Conservation (phyloP, 2,797 vertebrate species). For the Lophotriccus pileatus region DNA sequence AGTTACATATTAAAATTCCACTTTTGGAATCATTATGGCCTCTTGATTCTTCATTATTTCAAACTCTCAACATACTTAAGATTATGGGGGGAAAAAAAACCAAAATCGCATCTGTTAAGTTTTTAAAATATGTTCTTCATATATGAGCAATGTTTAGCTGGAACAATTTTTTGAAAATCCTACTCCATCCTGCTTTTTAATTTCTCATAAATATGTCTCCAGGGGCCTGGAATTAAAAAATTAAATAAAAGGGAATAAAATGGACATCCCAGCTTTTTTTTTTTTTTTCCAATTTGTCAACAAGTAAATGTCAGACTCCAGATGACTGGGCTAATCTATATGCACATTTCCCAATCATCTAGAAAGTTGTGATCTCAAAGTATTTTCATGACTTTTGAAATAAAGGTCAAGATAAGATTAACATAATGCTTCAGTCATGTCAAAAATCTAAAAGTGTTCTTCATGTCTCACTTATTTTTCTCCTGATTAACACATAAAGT, state of each 20-base stretch:
- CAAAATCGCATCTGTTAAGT: neutral
- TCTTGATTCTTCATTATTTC: neutral
- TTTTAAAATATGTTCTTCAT: neutral
- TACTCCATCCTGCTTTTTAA: neutral
- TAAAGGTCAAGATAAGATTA: slow-evolving; percentile 33
- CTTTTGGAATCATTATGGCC: neutral
- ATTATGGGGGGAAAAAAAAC: neutral
- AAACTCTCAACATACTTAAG: neutral
- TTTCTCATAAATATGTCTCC: neutral
- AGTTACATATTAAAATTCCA: neutral
- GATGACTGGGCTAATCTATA: slow-evolving; percentile 24
- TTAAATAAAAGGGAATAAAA: neutral
- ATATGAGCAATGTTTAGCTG: neutral
- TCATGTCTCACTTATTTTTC: neutral
- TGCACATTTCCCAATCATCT: neutral
- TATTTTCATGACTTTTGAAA: slow-evolving; percentile 25
- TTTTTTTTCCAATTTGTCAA: neutral
- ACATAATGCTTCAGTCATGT: neutral
- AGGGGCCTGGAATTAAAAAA: neutral
- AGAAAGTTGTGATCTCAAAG: neutral
- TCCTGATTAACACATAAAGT: neutral
- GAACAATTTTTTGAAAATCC: neutral
- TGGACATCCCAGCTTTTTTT: neutral
- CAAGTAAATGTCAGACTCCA: slow-evolving; percentile 37
- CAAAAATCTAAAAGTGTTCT: neutral